Evolutionary conservation across 2,888 invertebrate genomes (phyloP).

Genomic region (Ornithoptera priamus): DNA sequence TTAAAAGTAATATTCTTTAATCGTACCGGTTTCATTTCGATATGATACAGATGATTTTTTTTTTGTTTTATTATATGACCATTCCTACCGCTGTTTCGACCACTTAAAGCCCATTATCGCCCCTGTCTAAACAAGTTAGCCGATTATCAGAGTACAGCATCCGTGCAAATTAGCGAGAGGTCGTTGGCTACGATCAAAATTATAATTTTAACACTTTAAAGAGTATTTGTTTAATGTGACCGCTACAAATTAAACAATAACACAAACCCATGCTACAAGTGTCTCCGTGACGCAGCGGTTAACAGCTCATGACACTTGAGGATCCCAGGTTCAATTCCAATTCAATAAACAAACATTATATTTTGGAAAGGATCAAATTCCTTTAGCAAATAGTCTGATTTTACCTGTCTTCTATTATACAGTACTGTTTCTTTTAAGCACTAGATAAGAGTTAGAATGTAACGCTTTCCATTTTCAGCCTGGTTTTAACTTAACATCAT

Average conservation of each 20-base stretch:
- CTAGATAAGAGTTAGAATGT: too few relatives aligned
- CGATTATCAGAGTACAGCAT: constrained; percentile 35
- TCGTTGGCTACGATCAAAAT: constrained; percentile 60
- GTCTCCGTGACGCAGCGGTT: too few relatives aligned
- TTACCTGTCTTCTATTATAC: too few relatives aligned
- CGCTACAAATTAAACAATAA: constrained; percentile 66
- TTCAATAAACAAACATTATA: too few relatives aligned
- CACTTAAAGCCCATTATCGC: constrained; percentile 40
- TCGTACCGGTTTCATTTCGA: constrained; percentile 42
- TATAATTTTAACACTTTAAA: constrained; percentile 68
- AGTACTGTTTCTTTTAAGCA: too few relatives aligned
- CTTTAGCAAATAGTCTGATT: too few relatives aligned
- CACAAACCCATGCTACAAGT: constrained; percentile 2
- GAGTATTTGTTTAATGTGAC: constrained; percentile 67
- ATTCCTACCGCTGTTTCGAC: constrained; percentile 28
- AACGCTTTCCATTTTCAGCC: too few relatives aligned
- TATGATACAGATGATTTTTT: constrained; percentile 31
- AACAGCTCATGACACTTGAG: too few relatives aligned
- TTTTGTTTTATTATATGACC: constrained; percentile 16
- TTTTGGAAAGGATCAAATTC: too few relatives aligned
- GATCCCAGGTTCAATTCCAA: too few relatives aligned
- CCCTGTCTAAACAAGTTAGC: constrained; percentile 61
- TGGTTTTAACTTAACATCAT: too few relatives aligned
- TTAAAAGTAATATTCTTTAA: background rate
- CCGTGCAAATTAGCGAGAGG: constrained; percentile 54